Evolutionary conservation across 2,797 vertebrate species (phyloP).

Genomic region (Uromys caudimaculatus): DNA sequence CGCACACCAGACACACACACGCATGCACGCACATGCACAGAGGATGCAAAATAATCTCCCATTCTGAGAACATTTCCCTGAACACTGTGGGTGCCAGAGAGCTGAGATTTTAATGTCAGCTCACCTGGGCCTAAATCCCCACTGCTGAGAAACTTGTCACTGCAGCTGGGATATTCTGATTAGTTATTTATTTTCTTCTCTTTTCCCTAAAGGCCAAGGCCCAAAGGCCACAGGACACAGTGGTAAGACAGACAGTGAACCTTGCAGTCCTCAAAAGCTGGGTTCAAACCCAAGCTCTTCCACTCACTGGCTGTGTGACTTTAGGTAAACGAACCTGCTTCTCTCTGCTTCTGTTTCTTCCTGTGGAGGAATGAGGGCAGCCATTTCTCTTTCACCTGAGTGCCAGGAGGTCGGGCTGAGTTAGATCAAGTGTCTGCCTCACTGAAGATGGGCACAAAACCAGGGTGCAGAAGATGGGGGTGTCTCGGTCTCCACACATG

Average conservation of each 20-base stretch:
- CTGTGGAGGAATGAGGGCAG: neutral
- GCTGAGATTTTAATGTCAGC: neutral
- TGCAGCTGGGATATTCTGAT: no score
- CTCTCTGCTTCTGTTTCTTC: neutral
- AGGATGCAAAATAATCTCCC: neutral
- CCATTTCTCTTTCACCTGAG: neutral
- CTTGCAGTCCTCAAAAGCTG: neutral
- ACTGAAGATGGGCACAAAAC: neutral
- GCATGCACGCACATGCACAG: neutral
- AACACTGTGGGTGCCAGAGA: neutral
- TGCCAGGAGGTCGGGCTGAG: accelerated
- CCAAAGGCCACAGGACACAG: accelerated
- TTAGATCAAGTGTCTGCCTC: accelerated
- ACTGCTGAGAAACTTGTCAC: neutral
- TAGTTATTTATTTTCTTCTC: neutral
- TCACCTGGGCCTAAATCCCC: accelerated
- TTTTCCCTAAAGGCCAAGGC: neutral
- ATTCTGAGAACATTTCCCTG: neutral
- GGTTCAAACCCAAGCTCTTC: neutral
- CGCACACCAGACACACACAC: neutral
- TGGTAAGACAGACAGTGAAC: neutral
- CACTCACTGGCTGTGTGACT: neutral
- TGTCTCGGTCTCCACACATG: accelerated
- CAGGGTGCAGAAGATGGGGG: neutral
- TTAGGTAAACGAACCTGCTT: neutral